Percentiles rank a stretch among this genome's conserved stretches.
These are phyloP conservation scores for Napeogenes sylphis DNA, from an alignment of 2,888 invertebrate species.

Conservation along the genomic window DNA sequence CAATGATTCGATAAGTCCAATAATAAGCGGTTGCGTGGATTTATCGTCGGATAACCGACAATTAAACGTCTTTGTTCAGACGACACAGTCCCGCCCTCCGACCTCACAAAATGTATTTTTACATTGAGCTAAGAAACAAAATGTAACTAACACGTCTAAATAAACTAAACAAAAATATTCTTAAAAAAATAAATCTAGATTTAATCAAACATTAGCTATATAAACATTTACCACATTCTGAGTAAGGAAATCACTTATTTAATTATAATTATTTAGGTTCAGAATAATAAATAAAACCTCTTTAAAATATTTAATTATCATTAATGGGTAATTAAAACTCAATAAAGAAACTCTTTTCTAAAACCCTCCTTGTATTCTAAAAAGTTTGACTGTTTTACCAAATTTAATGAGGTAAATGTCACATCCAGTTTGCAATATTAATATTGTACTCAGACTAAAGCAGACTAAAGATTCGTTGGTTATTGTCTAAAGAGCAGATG, in stretches of 20 bases:
- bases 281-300: no score
- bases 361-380: no score
- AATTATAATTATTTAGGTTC: no score
- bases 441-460: background rate
- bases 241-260: no score
- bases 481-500: conserved; percentile 39
- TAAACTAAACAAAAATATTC: background rate
- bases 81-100: conserved; percentile 40
- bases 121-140: conserved; percentile 35
- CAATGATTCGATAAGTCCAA: conserved; percentile 65
- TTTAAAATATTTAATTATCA: no score
- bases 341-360: no score
- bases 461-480: conserved; percentile 41
- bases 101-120: conserved; percentile 46
- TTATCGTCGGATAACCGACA: conserved; percentile 69
- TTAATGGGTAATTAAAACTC: no score
- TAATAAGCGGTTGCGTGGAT: conserved; percentile 72
- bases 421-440: background rate
- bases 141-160: background rate
- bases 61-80: conserved; percentile 72
- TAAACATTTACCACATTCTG: no score
- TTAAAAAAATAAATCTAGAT: background rate
- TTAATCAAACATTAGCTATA: background rate
- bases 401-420: background rate
- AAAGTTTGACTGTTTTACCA: no score